Evolutionary conservation across 2,113 vertebrate genomes (phyloP).

Genomic region (Anas platyrhynchos): DNA sequence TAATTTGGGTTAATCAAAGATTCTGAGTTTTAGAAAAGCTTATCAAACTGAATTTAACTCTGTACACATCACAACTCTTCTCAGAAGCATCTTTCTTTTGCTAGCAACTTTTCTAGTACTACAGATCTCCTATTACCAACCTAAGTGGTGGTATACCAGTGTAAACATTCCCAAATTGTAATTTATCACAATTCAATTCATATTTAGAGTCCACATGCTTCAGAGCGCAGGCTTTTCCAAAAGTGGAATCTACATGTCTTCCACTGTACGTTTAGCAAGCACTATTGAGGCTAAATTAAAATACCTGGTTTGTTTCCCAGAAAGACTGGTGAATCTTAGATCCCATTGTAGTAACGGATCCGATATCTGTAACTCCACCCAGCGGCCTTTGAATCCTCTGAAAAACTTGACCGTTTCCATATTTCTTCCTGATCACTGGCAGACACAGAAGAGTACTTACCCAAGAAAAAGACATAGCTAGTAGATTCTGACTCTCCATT

Average conservation of each 20-base stretch:
- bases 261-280: not conserved
- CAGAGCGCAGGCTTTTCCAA: not conserved
- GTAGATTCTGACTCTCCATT: conserved; percentile 36
- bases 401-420: not conserved
- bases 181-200: not conserved
- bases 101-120: not conserved
- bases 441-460: not conserved
- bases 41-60: too few species aligned
- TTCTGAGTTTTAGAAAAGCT: not conserved
- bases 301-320: not conserved
- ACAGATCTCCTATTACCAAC: not conserved
- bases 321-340: not conserved
- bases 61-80: not conserved
- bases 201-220: not conserved
- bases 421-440: not conserved
- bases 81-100: not conserved
- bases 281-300: not conserved
- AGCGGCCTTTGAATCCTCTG: not conserved
- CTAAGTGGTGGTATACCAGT: not conserved
- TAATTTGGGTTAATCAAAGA: not conserved
- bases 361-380: not conserved
- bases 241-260: not conserved
- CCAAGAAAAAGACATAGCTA: not conserved
- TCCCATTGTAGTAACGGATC: not conserved
- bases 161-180: not conserved